These are phyloP conservation scores for Drosophila maculinotata DNA, from an alignment of 2,888 invertebrate species.

Conservation along the genomic window DNA sequence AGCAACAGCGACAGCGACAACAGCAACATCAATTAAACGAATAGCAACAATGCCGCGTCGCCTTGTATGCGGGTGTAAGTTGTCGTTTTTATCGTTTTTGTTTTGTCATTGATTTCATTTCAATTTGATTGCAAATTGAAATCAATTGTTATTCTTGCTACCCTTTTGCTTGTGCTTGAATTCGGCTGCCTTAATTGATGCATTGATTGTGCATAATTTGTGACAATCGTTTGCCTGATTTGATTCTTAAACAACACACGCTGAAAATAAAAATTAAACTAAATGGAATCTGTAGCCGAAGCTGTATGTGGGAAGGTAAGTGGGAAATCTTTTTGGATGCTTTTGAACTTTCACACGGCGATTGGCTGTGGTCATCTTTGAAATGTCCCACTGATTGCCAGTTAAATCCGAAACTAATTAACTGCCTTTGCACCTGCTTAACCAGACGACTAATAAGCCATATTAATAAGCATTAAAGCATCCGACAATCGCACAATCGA, in stretches of 20 bases:
- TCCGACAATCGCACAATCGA: constrained; percentile 48
- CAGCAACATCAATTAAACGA: constrained; percentile 71
- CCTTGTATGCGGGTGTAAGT: constrained; percentile 72
- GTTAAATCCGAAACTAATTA: constrained; percentile 66
- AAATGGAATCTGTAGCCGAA: background rate
- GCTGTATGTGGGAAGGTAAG: background rate
- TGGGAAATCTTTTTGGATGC: constrained; percentile 32
- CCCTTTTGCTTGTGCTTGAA: constrained; percentile 45
- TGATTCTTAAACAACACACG: constrained; percentile 27
- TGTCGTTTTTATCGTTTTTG: constrained; percentile 57
- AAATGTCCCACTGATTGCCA: constrained; percentile 49
- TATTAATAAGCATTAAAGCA: constrained; percentile 73
- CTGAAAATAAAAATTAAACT: constrained; percentile 16
- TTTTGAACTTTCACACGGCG: constrained; percentile 49
- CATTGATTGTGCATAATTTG: constrained; percentile 83
- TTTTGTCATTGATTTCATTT: constrained; percentile 81
- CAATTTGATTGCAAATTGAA: constrained; percentile 80
- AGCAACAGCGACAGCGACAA: constrained; percentile 35
- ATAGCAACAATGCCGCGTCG: constrained; percentile 35
- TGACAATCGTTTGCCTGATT: constrained; percentile 72
- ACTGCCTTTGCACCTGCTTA: constrained; percentile 71
- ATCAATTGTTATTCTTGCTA: constrained; percentile 65
- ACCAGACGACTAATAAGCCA: constrained; percentile 69
- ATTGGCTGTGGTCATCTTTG: constrained; percentile 47
- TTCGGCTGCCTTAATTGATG: constrained; percentile 73